Evolutionary conservation across 2,797 vertebrate genomes (phyloP), one percentile per base, ranked within the genome.

Genomic region (Linurgus olivaceus): DNA sequence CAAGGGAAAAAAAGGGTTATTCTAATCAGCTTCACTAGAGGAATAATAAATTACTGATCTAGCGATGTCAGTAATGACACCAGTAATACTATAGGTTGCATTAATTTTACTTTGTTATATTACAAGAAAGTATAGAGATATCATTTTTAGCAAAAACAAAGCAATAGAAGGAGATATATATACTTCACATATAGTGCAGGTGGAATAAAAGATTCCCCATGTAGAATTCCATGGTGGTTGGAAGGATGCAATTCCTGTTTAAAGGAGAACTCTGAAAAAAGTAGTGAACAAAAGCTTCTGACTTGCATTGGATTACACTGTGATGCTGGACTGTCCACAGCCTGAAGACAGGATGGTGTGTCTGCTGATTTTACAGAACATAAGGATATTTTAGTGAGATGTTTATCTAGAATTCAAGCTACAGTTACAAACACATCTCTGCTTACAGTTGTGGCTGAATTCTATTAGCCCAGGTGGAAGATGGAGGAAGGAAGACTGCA

Each of bases 1-100:
- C 2, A 13, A 2, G 9, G 12, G 2, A 1, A 51, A 73, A 35
- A 13, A 50, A 31, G 0, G 7, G 33, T 58, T 76, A 0, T 47
- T 68, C 84, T 57, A 14, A 45, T 29, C 9, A 57, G 4, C 6
- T 76, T 80, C 15, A 52, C 29, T 40, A 33, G 10, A 55, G 13
- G 10, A 83, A 54, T 4, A 78, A 72, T 31, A 67, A 45, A 74
- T 57, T 83, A 52, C 10, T 57, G 15, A 72, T 61, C 23, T 16
- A 65, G 3, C 13, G 18, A 55, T 78, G 11, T 13, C 31, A 51
- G 26, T 45, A 84, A 57, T 45, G 54, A 31, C 52, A 24, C 4
- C 15, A 58, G 13, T 50, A 76, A 45, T 45, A 50, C 3, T 66
- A n/a, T 6, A n/a, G 11, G 4, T 70, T 84, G 21, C 14, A 7